These are phyloP conservation scores for Cantharis rufa DNA, from an alignment of 2,888 invertebrate species.

Conservation along the genomic window DNA sequence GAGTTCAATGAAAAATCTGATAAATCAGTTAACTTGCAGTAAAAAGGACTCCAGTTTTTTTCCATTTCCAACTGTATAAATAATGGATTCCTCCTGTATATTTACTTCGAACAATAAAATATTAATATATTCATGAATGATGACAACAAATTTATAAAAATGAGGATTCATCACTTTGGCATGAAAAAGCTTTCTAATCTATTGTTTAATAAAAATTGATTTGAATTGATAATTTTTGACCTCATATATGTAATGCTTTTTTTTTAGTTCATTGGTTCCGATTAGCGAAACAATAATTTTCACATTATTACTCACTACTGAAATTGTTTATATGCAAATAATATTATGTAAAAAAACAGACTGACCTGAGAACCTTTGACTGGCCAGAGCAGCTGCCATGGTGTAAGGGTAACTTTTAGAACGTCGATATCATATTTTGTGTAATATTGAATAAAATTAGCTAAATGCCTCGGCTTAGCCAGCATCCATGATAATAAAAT, in stretches of 20 bases:
- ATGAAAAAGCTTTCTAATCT: not conserved
- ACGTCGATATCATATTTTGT: constrained; percentile 86
- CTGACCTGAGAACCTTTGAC: constrained; percentile 73
- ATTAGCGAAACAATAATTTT: not conserved
- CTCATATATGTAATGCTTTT: not conserved
- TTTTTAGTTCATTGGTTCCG: not conserved
- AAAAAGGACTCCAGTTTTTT: not conserved
- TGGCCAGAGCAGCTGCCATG: constrained; percentile 87
- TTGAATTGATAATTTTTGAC: not conserved
- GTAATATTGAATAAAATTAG: constrained; percentile 83
- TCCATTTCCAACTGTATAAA: not conserved
- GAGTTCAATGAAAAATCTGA: too few species aligned
- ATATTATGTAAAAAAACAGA: not conserved
- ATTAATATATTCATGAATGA: not conserved
- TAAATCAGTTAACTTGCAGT: too few species aligned
- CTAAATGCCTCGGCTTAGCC: constrained; percentile 79
- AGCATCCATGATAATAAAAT: constrained; percentile 84
- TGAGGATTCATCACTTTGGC: not conserved
- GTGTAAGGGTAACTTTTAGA: constrained; percentile 76
- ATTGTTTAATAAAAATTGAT: not conserved
- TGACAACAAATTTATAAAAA: not conserved
- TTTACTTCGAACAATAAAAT: not conserved
- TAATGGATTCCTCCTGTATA: not conserved
- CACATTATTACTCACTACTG: not conserved
- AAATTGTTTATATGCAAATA: too few species aligned